Evolutionary conservation across 2,888 invertebrate species (phyloP).

Genomic region (Drosophila neotestacea): DNA sequence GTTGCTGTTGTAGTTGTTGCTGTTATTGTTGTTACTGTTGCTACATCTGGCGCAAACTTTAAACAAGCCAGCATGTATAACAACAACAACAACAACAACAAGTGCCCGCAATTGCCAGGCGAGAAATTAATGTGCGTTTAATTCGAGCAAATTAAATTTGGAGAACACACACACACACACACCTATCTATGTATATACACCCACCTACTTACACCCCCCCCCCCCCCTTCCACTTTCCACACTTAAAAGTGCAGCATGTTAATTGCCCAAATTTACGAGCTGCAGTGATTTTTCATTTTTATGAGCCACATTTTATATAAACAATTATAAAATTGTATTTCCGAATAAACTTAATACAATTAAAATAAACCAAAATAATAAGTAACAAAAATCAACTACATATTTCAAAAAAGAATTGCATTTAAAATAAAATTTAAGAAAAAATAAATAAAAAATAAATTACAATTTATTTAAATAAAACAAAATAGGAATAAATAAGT

Average conservation of each 20-base stretch:
- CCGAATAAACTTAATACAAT: too few species aligned
- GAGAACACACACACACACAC: conserved; percentile 20
- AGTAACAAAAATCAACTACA: too few species aligned
- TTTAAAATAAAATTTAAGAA: too few species aligned
- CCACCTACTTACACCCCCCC: neutral
- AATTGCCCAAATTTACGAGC: conserved; percentile 57
- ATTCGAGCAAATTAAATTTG: conserved; percentile 71
- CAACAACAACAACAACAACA: conserved; percentile 22
- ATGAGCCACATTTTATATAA: conserved; percentile 30
- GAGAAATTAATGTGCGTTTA: conserved; percentile 76
- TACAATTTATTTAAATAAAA: too few species aligned
- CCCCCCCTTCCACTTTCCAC: neutral
- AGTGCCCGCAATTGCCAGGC: conserved; percentile 53
- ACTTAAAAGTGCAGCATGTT: conserved; percentile 43
- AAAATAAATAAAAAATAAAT: too few species aligned
- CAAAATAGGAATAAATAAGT: too few species aligned
- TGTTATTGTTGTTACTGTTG: conserved; percentile 32
- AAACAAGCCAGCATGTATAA: conserved; percentile 43
- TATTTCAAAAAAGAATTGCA: too few species aligned
- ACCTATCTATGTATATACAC: neutral
- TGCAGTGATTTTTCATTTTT: conserved; percentile 56
- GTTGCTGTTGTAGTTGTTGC: conserved; percentile 21
- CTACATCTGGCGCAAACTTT: conserved; percentile 71
- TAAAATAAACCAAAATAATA: too few species aligned
- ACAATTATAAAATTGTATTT: too few species aligned